Base-by-base conservation (phyloP, 2,113 vertebrate genomes). In the Arvicanthis niloticus region DNA sequence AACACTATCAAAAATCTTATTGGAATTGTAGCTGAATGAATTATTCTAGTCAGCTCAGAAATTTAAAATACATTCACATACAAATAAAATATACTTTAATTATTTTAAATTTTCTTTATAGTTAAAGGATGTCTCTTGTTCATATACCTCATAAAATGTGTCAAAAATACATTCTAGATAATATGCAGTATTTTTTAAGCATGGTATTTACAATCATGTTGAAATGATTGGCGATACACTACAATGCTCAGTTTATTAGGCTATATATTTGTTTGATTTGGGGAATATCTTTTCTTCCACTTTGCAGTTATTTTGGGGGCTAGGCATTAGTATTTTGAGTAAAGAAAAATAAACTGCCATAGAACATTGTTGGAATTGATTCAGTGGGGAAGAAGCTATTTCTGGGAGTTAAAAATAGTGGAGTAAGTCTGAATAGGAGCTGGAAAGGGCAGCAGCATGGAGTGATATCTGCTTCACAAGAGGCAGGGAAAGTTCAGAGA, bases 1-100 rank as follows among this genome's bases (percentile, higher is more conserved):
- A 93, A 92, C 68, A 98, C 93, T 96, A 26, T 94, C 15, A 93
- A 90, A 56, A 37, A 3, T 58, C 91, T 96, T 95, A 87, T 93
- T 95, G 72, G 0, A 93, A 88, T 88, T 96, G 7, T 97, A 80
- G 68, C 75, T 91, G 76, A 97, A 81, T 92, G 4, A 97, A n/a
- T 12, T 40, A 24, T 56, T 93, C 37, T 96, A 60, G 51, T 88
- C 91, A 91, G n/a, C 2, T 88, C 88, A 94, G 31, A 93, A 96
- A 96, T 42, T 97, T 82, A 12, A 89, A 91, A 5, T 70, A 1
- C 91, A 68, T 90, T 96, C n/a, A 89, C 0, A 48, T 94, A 91
- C 34, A 7, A 89, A 78, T 60, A 91, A 24, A 75, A 89, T 94
- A 22, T 84, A 96, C 81, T 80, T 86, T n/a, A 93, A 92, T 88